Percentiles rank a stretch among this genome's conserved stretches.
These are phyloP conservation scores for Phyllotis vaccarum DNA, from an alignment of 2,797 vertebrate species.

Conservation along the genomic window DNA sequence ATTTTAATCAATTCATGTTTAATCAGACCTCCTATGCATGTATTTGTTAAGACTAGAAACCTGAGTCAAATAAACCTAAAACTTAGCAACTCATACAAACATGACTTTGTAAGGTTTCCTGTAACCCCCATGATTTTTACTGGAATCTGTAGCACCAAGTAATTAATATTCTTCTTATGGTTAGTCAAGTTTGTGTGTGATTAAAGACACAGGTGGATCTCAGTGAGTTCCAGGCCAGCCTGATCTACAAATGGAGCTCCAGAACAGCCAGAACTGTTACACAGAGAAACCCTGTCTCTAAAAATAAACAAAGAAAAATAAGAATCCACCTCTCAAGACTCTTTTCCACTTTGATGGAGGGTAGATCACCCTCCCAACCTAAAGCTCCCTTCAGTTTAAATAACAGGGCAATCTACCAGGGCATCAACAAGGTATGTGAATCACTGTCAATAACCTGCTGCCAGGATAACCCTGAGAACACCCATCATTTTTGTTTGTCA, in stretches of 20 bases:
- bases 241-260: too few relatives aligned
- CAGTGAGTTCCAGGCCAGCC: too few relatives aligned
- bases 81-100: not conserved
- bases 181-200: slow-evolving; percentile 28
- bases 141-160: not conserved
- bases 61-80: slow-evolving; percentile 13
- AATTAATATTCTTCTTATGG: not conserved
- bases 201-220: not conserved
- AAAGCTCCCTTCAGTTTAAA: slow-evolving; percentile 58
- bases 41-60: not conserved
- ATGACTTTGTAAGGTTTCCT: slow-evolving; percentile 1
- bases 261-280: too few relatives aligned
- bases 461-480: slow-evolving; percentile 58
- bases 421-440: not conserved
- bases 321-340: not conserved
- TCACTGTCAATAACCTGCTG: slow-evolving; percentile 39
- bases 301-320: too few relatives aligned
- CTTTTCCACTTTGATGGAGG: slow-evolving; percentile 37
- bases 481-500: slow-evolving; percentile 71
- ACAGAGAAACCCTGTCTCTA: too few relatives aligned
- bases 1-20: slow-evolving; percentile 36
- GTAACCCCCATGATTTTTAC: not conserved
- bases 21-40: not conserved
- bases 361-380: not conserved
- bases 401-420: slow-evolving; percentile 25